Evolutionary conservation across 2,797 vertebrate genomes (phyloP), one percentile per base, ranked within the genome.

Genomic region (Rhynchonycteris naso): DNA sequence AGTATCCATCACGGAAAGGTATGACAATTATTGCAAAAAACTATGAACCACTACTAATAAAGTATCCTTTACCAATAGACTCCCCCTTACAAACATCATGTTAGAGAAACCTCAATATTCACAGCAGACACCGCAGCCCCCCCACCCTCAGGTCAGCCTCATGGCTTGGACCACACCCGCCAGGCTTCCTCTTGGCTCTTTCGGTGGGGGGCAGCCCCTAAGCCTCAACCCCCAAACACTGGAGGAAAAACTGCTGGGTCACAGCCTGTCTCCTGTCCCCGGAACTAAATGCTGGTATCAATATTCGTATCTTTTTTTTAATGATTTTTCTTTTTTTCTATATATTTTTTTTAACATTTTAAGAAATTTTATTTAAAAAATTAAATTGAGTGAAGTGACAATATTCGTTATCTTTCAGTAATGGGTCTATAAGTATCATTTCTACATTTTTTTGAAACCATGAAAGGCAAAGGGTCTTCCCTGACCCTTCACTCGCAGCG

Each of bases 261-360:
- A 35, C 2, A 38, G 65, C 56, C 68, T 30, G 0, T 22, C 86
- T 38, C n/a, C 58, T 92, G 28, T 54, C n/a, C 21, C 61, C 43
- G 24, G 95, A 88, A 79, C 13, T 50, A 90, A 89, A 94, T 24
- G 50, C 19, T 92, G 24, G 76, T 86, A 72, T 93, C 88, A 92
- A 52, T 38, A 94, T 13, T 85, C 13, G 28, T 52, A 78, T 66
- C 19, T 93, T 43, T 43, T 43, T 43, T 43, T 5, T 43, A 43
- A 43, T 43, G 43, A 7, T 43, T 43, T 43, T 43, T 43, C 43
- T 43, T 43, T 43, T 5, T 43, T 43, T 43, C 43, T 43, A 43
- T 7, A 43, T n/a, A n/a, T n/a, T n/a, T 43, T 43, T 43, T 43
- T 43, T 43, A 43, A 43, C 43, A 43, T 43, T 43, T 5, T 43